Base-by-base conservation (phyloP, 2,888 invertebrate species). In the Calliopum simillimum region DNA sequence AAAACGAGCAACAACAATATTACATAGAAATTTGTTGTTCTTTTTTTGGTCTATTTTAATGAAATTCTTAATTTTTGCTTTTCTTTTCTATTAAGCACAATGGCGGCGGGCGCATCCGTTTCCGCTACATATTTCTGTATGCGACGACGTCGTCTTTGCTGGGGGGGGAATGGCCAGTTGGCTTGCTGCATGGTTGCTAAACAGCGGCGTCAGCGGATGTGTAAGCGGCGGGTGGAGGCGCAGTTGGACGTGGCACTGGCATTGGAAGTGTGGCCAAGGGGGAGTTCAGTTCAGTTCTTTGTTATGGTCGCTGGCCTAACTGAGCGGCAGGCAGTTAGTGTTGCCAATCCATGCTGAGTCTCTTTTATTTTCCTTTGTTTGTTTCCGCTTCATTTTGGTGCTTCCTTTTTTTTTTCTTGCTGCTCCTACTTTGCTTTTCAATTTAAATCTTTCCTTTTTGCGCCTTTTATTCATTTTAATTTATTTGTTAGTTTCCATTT, bases 401-500 rank as follows among this genome's bases (percentile, higher is more conserved):
- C 49, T 67, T 59, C 49, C n/a, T 4, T 61, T 58, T 63, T 16
- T 68, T 55, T 64, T 49, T 61, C 43, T n/a, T n/a, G n/a, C 70
- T 47, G 47, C 55, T 67, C 66, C 46, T 64, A 61, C 73, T 73
- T 73, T 75, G 58, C 68, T 71, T 70, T 64, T 70, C 71, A 13
- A 70, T 58, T 72, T 53, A 13, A 43, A 21, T 73, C 51, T 68
- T 62, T 69, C 53, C 71, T 58, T 63, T 41, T 55, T 71, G 23
- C 16, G 49, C 55, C 21, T 44, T 16, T 6, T 51, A 8, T 51
- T 51, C 44, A 13, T 44, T 33, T n/a, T 61, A 79, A 79, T 80
- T 78, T 78, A 80, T 80, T 80, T 80, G 79, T 79, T 78, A 80
- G 79, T 79, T 80, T 80, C 80, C 80, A 80, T 80, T 80, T 80